A percentile compares a stretch with the other conserved stretches of the same genome.
Conservation (phyloP, 2,888 invertebrate species). For the Argynnis bischoffii region DNA sequence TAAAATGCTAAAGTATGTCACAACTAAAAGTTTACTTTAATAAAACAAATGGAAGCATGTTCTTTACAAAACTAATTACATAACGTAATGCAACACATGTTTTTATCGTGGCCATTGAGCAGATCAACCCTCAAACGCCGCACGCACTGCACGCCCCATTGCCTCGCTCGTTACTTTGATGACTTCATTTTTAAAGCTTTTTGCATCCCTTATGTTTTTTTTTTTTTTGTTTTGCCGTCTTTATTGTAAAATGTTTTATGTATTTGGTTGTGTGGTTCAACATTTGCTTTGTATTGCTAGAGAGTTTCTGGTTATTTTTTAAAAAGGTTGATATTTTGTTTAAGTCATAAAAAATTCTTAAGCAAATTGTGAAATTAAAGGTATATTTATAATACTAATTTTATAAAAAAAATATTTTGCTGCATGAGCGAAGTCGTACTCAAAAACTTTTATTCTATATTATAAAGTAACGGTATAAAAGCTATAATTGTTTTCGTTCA, state of each 20-base stretch:
- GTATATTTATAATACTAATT: too few species aligned
- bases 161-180: conserved; percentile 58
- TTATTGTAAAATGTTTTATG: background rate
- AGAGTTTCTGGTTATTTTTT: too few species aligned
- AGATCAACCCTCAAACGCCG: conserved; percentile 41
- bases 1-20: background rate
- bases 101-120: conserved; percentile 32
- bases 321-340: too few species aligned
- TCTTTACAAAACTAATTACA: conserved; percentile 23
- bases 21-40: background rate
- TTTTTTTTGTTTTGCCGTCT: conserved; percentile 20
- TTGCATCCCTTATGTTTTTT: conserved; percentile 39
- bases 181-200: conserved; percentile 51
- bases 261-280: background rate
- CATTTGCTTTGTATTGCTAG: too few species aligned
- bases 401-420: too few species aligned
- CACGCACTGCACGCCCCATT: conserved; percentile 48
- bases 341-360: too few species aligned
- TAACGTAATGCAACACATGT: conserved; percentile 38
- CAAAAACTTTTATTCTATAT: too few species aligned
- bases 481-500: too few species aligned
- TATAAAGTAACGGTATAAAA: too few species aligned
- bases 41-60: conserved; percentile 22
- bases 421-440: too few species aligned
- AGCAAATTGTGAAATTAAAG: too few species aligned